Conservation (phyloP, 2,113 vertebrate genomes). For the Mystacornis crossleyi region DNA sequence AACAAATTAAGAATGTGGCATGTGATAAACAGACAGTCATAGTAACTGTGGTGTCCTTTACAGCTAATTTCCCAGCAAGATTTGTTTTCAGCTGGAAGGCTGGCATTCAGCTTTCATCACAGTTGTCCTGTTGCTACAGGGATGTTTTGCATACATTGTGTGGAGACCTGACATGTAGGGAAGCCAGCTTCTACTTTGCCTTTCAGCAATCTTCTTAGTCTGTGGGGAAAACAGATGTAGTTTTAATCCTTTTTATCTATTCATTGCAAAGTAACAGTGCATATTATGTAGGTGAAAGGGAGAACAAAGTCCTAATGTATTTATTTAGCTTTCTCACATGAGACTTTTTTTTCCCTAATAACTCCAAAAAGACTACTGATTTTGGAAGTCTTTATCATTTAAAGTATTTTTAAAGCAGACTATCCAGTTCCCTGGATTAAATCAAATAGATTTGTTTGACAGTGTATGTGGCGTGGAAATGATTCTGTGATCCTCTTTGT, state of each 20-base stretch:
- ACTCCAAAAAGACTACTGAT: not conserved
- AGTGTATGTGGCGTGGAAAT: not conserved
- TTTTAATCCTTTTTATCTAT: not conserved
- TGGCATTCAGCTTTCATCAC: not conserved
- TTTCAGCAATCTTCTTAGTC: not conserved
- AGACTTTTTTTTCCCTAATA: not conserved
- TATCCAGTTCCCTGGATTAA: not conserved
- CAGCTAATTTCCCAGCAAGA: not conserved
- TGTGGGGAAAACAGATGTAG: not conserved
- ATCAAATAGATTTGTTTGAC: not conserved
- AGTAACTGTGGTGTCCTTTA: not conserved
- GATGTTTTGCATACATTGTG: not conserved
- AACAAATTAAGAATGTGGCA: not conserved
- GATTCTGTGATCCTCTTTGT: not conserved
- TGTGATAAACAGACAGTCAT: not conserved
- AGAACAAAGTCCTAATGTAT: not conserved
- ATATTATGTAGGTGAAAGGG: not conserved
- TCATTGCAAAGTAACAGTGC: not conserved
- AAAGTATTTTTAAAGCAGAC: not conserved
- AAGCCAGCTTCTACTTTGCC: not conserved
- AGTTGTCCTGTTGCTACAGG: not conserved
- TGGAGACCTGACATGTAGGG: not conserved
- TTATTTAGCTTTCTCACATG: not conserved
- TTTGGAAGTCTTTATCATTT: not conserved
- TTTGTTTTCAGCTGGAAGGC: not conserved